A percentile compares a stretch with the other conserved stretches of the same genome.
phyloP scores from a whole-genome alignment of 2,113 vertebrate genomes.

The Cyanocitta stelleri region DNA sequence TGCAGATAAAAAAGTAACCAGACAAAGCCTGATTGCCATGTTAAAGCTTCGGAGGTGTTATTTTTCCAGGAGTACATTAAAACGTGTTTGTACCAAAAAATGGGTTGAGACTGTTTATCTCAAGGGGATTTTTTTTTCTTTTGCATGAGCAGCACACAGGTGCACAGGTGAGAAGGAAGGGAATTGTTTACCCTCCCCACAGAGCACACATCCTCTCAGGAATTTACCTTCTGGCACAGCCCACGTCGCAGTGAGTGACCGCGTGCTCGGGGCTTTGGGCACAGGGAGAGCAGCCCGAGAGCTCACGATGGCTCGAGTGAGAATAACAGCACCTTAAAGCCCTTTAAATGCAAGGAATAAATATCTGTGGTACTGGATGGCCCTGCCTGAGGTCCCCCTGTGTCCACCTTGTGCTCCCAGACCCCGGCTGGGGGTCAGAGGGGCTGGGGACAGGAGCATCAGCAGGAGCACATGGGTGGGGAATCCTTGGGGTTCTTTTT shows the following conservation, averaged over 20 bases:
- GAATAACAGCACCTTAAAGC: fast-evolving
- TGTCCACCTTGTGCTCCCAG: background rate
- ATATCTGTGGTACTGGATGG: fast-evolving
- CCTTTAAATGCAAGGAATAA: background rate
- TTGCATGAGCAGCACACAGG: background rate
- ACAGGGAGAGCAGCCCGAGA: background rate
- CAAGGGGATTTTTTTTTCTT: background rate
- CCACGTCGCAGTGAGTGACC: fast-evolving
- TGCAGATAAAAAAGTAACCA: background rate
- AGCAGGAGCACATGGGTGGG: fast-evolving
- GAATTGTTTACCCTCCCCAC: background rate
- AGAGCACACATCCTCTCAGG: background rate
- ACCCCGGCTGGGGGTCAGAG: fast-evolving
- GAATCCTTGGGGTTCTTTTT: background rate
- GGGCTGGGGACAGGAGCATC: background rate
- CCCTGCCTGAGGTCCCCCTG: background rate
- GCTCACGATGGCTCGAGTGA: fast-evolving
- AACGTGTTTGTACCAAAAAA: background rate
- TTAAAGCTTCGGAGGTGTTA: background rate
- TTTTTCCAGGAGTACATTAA: background rate
- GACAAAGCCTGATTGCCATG: background rate
- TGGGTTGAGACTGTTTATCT: background rate
- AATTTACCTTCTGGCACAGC: background rate
- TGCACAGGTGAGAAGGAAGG: background rate
- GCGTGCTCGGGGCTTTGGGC: background rate